Conservation (phyloP, 2,888 invertebrate genomes). For the Ichneumon xanthorius region DNA sequence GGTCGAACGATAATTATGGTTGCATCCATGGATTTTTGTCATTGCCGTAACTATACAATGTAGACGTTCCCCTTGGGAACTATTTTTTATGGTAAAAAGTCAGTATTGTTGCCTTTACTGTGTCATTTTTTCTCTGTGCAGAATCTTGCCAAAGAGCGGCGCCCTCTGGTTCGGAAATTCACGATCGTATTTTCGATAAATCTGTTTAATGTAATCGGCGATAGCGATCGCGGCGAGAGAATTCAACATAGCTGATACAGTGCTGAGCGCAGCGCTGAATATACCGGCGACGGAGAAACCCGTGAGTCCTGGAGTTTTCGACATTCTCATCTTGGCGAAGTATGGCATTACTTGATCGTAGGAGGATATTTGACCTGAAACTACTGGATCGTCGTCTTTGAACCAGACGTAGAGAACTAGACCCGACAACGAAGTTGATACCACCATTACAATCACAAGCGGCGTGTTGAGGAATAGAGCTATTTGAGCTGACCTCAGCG, state of each 20-base stretch:
- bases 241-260: conserved; percentile 96
- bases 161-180: conserved; percentile 90
- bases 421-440: conserved; percentile 89
- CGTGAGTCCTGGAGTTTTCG: conserved; percentile 79
- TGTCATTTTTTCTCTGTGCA: conserved; percentile 32
- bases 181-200: conserved; percentile 85
- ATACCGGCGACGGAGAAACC: conserved; percentile 87
- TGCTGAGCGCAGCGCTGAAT: conserved; percentile 94
- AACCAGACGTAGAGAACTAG: conserved; percentile 94
- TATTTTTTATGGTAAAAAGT: too few species aligned
- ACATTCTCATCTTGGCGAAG: conserved; percentile 90
- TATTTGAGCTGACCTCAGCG: conserved; percentile 88
- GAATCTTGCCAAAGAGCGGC: conserved; percentile 86
- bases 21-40: too few species aligned
- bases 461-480: conserved; percentile 93
- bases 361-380: conserved; percentile 87
- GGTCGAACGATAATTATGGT: too few species aligned
- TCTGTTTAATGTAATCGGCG: conserved; percentile 92
- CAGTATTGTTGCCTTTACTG: too few species aligned
- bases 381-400: conserved; percentile 91
- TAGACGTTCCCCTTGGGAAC: too few species aligned
- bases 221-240: conserved; percentile 95
- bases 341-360: conserved; percentile 91
- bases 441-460: conserved; percentile 89
- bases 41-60: too few species aligned